Conservation (phyloP, 2,888 invertebrate species). For the Macaria liturata region DNA sequence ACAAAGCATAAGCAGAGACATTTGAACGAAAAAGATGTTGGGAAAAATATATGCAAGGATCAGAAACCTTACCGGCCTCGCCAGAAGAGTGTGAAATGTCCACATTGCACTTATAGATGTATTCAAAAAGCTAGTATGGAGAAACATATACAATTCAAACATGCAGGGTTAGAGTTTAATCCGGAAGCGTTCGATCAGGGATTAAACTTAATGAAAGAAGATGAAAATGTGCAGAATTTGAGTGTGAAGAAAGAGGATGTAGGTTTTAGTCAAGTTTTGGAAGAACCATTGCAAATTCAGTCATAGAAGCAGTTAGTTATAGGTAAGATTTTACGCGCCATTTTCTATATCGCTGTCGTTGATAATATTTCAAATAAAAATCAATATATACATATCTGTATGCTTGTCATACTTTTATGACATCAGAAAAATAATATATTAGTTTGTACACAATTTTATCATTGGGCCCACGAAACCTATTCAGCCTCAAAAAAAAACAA, state of each 20-base stretch:
- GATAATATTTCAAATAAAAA: too few relatives aligned
- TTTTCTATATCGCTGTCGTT: background rate
- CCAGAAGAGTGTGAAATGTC: slow-evolving; percentile 72
- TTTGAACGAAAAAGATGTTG: slow-evolving; percentile 65
- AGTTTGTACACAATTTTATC: too few relatives aligned
- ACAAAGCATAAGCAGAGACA: slow-evolving; percentile 78
- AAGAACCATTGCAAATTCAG: slow-evolving; percentile 10
- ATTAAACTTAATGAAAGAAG: slow-evolving; percentile 41
- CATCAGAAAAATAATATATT: too few relatives aligned
- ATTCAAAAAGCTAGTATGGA: slow-evolving; percentile 75
- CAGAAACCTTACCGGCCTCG: slow-evolving; percentile 71
- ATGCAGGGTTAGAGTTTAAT: slow-evolving; percentile 44
- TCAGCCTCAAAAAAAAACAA: too few relatives aligned
- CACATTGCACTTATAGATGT: slow-evolving; percentile 68
- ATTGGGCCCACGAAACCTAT: too few relatives aligned
- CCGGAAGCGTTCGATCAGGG: slow-evolving; percentile 33
- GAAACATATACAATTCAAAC: slow-evolving; percentile 75
- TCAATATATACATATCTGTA: too few relatives aligned
- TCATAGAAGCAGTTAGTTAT: slow-evolving; percentile 15
- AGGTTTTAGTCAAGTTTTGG: slow-evolving; percentile 8
- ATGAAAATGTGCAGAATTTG: slow-evolving; percentile 55
- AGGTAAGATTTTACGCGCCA: background rate
- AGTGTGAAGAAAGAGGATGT: slow-evolving; percentile 56
- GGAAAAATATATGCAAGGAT: slow-evolving; percentile 55
- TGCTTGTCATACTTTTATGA: too few relatives aligned